phyloP scores from a whole-genome alignment of 2,888 invertebrate genomes.

The Hirtodrosophila histrioides region DNA sequence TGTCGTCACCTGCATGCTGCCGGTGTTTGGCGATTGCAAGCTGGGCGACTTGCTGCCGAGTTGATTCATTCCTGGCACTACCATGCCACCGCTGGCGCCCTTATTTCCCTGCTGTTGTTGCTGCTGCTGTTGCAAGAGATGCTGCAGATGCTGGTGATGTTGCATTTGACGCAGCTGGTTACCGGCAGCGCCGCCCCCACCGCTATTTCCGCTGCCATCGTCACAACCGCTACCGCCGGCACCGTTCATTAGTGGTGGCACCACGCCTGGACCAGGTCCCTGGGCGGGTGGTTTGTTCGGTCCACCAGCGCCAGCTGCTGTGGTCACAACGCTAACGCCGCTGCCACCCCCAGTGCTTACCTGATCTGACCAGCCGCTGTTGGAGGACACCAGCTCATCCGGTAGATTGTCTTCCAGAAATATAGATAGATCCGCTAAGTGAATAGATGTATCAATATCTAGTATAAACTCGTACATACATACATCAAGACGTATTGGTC shows the following conservation, averaged over 20 bases:
- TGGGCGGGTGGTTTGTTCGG: slow-evolving; percentile 91
- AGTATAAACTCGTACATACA: too few relatives aligned
- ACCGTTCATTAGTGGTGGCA: slow-evolving; percentile 86
- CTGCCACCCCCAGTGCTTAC: slow-evolving; percentile 85
- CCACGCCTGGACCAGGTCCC: slow-evolving; percentile 90
- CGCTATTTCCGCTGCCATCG: slow-evolving; percentile 38
- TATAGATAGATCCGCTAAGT: slow-evolving; percentile 88
- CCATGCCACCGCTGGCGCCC: slow-evolving; percentile 71
- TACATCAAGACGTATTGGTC: too few relatives aligned
- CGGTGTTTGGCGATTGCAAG: slow-evolving; percentile 93
- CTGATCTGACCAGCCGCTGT: slow-evolving; percentile 90
- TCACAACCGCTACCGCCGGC: slow-evolving; percentile 87
- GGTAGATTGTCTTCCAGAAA: slow-evolving; percentile 96
- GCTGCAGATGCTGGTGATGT: slow-evolving; percentile 87
- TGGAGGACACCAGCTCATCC: slow-evolving; percentile 92
- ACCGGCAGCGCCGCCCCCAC: slow-evolving; percentile 45
- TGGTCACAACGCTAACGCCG: slow-evolving; percentile 84
- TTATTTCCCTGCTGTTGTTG: slow-evolving; percentile 80
- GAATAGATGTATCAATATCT: slow-evolving; percentile 3
- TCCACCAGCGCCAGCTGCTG: slow-evolving; percentile 71
- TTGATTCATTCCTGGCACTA: slow-evolving; percentile 88
- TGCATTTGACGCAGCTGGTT: slow-evolving; percentile 85
- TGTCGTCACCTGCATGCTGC: slow-evolving; percentile 88
- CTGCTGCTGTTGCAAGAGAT: slow-evolving; percentile 86
- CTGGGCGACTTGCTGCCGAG: slow-evolving; percentile 93